Conservation (phyloP, 2,113 vertebrate genomes). For the Empidonax alnorum region DNA sequence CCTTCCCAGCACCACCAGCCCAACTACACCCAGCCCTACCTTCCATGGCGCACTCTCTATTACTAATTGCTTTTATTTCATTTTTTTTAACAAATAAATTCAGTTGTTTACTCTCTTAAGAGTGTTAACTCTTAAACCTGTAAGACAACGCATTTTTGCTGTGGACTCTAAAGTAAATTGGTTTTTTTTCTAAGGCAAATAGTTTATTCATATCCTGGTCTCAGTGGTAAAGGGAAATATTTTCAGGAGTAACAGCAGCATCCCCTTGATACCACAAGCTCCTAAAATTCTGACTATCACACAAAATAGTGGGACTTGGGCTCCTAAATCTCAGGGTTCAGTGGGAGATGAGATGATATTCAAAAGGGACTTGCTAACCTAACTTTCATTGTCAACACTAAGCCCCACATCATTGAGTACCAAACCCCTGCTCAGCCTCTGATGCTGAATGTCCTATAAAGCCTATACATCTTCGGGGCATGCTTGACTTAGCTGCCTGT, state of each 20-base stretch:
- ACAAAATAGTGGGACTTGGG: neutral
- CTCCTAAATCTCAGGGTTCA: neutral
- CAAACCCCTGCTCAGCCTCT: neutral
- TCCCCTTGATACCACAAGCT: neutral
- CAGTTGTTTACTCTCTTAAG: neutral
- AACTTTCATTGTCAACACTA: neutral
- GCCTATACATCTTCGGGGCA: neutral
- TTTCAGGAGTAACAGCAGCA: neutral
- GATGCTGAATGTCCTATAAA: neutral
- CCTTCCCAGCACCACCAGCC: neutral
- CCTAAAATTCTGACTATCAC: neutral
- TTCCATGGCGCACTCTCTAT: neutral
- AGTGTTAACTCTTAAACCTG: neutral
- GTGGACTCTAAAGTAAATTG: neutral
- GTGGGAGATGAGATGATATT: neutral
- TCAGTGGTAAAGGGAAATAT: neutral
- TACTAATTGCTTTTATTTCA: neutral
- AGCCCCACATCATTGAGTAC: neutral
- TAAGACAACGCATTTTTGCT: neutral
- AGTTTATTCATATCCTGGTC: neutral
- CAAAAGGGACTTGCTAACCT: neutral
- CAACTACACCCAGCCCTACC: neutral
- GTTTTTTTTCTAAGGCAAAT: neutral
- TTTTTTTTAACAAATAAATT: neutral
- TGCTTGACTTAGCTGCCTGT: neutral